Conservation (phyloP, 2,113 vertebrate species). For the Gadus chalcogrammus region DNA sequence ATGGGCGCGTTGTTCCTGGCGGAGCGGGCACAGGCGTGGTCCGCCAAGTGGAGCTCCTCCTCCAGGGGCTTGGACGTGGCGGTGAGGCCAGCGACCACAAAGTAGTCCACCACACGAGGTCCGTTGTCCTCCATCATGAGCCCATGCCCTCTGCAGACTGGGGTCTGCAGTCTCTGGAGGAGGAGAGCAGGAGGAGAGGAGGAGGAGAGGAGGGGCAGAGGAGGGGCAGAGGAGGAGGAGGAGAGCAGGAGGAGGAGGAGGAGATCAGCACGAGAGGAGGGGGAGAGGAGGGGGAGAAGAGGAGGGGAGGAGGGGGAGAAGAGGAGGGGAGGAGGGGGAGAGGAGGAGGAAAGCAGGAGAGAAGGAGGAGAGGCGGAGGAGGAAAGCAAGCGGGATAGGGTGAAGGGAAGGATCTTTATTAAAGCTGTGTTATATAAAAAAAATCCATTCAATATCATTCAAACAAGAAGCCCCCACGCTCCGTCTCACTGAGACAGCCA, state of each 20-base stretch:
- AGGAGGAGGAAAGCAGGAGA: not conserved
- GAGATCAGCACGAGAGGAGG: not conserved
- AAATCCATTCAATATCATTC: too few relatives aligned
- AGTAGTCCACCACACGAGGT: slow-evolving; percentile 97
- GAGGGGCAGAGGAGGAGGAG: too few relatives aligned
- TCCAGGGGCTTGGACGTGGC: slow-evolving; percentile 91
- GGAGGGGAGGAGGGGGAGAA: too few relatives aligned
- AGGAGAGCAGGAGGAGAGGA: not conserved
- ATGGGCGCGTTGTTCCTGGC: slow-evolving; percentile 91
- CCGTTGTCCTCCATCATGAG: slow-evolving; percentile 99
- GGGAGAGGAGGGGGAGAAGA: slow-evolving; percentile 11
- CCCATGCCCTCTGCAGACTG: slow-evolving; percentile 78
- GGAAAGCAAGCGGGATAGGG: too few relatives aligned
- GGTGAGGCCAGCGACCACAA: slow-evolving; percentile 94
- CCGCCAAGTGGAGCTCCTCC: slow-evolving; percentile 87
- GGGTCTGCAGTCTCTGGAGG: not conserved
- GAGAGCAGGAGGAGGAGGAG: too few relatives aligned
- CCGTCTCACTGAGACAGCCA: not conserved
- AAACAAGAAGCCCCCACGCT: too few relatives aligned
- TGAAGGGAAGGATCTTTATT: too few relatives aligned
- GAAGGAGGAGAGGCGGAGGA: too few relatives aligned
- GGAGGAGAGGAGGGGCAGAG: not conserved
- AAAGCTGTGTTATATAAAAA: too few relatives aligned
- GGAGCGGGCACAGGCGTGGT: slow-evolving; percentile 85
- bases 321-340: too few relatives aligned